phyloP scores from a whole-genome alignment of 2,797 vertebrate species.

The Artibeus lituratus region DNA sequence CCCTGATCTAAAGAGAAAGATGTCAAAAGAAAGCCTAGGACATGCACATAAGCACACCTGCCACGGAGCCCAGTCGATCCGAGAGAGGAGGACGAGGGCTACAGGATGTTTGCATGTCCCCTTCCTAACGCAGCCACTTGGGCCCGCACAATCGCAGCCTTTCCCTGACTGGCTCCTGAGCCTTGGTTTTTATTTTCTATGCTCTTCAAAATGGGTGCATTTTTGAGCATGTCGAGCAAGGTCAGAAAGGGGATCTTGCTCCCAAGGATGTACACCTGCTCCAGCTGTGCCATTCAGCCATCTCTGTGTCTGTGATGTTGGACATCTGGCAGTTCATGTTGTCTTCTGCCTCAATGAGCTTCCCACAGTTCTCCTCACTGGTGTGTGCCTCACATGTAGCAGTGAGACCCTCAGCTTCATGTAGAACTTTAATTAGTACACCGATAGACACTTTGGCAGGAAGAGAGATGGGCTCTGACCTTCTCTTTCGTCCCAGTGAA shows the following conservation, averaged over 20 bases:
- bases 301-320: constrained; percentile 98
- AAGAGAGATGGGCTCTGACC: neutral
- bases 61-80: neutral
- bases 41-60: neutral
- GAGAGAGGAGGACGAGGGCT: constrained; percentile 73
- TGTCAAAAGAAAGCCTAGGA: neutral
- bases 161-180: constrained; percentile 95
- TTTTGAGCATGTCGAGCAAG: constrained; percentile 98
- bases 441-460: too few species aligned
- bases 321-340: constrained; percentile 89
- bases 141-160: constrained; percentile 98
- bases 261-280: constrained; percentile 97
- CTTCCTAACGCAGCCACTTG: constrained; percentile 97
- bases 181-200: constrained; percentile 99
- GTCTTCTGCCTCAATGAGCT: too few species aligned
- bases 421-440: too few species aligned
- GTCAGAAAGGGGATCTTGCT: constrained; percentile 99
- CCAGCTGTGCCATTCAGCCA: constrained; percentile 94
- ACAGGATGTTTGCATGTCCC: constrained; percentile 96
- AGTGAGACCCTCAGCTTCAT: too few species aligned
- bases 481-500: fast-evolving
- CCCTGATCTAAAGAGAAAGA: constrained; percentile 43
- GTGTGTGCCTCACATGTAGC: too few species aligned
- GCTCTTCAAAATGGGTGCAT: constrained; percentile 98
- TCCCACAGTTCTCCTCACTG: too few species aligned